These are phyloP conservation scores for Nymphicus hollandicus DNA, from an alignment of 2,113 vertebrate species.

Conservation along the genomic window DNA sequence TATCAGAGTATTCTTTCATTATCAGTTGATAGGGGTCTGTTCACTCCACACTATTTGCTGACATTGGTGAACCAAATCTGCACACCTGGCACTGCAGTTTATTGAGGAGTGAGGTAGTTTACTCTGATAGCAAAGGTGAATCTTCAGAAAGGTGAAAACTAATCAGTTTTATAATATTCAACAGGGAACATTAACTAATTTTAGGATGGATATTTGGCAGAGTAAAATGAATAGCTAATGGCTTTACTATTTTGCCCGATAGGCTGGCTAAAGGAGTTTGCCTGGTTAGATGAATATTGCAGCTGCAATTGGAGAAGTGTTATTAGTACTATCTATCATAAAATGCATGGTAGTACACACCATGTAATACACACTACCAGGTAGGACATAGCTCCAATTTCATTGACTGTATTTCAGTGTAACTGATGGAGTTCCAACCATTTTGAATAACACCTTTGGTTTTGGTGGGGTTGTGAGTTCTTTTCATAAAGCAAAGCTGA, in stretches of 20 bases:
- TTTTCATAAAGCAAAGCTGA: neutral
- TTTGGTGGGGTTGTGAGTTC: neutral
- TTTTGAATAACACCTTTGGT: neutral
- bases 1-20: neutral
- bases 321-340: neutral
- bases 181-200: neutral
- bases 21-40: accelerated
- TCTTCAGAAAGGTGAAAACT: neutral
- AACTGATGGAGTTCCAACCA: too few species aligned
- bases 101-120: neutral
- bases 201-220: neutral
- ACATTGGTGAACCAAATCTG: neutral
- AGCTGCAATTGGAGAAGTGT: neutral
- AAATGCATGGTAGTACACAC: neutral
- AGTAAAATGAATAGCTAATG: neutral
- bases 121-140: neutral
- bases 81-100: accelerated
- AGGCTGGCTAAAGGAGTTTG: neutral
- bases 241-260: neutral
- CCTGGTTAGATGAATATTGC: neutral
- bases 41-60: neutral
- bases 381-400: accelerated
- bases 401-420: neutral
- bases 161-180: neutral
- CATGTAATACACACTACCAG: neutral